Evolutionary conservation across 2,888 invertebrate genomes (phyloP).

Genomic region (Ethmia dodecea): DNA sequence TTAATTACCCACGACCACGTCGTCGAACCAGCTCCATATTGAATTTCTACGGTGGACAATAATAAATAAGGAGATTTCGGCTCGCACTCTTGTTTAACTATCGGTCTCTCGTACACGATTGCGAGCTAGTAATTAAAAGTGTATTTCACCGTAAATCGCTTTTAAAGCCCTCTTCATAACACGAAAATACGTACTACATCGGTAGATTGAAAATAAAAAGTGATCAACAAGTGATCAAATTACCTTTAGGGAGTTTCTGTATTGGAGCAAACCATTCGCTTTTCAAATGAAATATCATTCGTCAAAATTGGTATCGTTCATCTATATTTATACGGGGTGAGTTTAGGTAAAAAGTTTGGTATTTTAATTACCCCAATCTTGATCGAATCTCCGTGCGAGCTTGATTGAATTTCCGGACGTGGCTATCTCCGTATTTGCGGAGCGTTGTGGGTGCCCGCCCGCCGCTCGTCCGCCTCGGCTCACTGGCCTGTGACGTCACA

Average conservation of each 20-base stretch:
- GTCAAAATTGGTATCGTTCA: neutral
- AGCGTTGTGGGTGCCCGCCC: slow-evolving; percentile 49
- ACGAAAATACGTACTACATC: neutral
- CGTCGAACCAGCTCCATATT: slow-evolving; percentile 54
- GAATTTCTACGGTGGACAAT: slow-evolving; percentile 68
- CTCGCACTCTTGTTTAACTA: slow-evolving; percentile 12
- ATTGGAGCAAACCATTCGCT: neutral
- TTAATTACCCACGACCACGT: slow-evolving; percentile 72
- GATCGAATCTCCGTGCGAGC: slow-evolving; percentile 68
- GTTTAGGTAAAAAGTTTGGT: slow-evolving; percentile 55
- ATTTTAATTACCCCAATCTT: slow-evolving; percentile 73
- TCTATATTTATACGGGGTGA: slow-evolving; percentile 11
- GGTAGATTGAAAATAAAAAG: neutral
- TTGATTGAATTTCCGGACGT: slow-evolving; percentile 72
- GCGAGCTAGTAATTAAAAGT: slow-evolving; percentile 10
- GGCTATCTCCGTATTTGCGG: slow-evolving; percentile 66
- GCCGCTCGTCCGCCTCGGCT: slow-evolving; percentile 42
- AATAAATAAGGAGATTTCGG: slow-evolving; percentile 26
- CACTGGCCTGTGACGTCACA: slow-evolving; percentile 70
- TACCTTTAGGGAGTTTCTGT: neutral
- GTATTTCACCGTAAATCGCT: neutral
- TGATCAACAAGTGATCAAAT: slow-evolving; percentile 5
- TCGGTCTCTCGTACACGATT: neutral
- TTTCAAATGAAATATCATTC: neutral
- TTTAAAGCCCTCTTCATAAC: neutral